Conservation (phyloP, 1,140 invertebrate species). For the Pomacea maculata region DNA sequence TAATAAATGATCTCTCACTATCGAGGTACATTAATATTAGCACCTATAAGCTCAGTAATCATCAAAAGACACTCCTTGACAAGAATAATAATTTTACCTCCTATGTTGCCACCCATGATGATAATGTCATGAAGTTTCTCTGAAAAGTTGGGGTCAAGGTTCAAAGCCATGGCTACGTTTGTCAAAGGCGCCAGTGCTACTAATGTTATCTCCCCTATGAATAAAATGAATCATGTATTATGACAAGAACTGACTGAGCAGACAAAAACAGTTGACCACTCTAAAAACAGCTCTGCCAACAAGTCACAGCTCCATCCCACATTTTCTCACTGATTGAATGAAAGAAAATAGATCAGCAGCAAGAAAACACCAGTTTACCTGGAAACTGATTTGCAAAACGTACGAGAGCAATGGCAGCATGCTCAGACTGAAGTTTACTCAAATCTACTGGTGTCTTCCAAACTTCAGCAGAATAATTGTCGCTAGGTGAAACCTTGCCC, state of each 20-base stretch:
- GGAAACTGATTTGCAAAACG: constrained; percentile 45
- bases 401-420: constrained; percentile 45
- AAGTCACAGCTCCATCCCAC: neutral
- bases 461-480: constrained; percentile 28
- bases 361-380: constrained; percentile 28
- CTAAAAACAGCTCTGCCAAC: neutral
- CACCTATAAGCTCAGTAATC: neutral
- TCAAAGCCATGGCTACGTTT: constrained; percentile 78
- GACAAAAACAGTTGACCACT: neutral
- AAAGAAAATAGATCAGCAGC: neutral
- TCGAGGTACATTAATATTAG: neutral
- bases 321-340: neutral
- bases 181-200: constrained; percentile 79
- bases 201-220: constrained; percentile 62
- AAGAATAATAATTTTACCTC: constrained; percentile 37
- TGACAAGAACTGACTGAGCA: too few species aligned
- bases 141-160: constrained; percentile 74
- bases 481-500: constrained; percentile 37
- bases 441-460: constrained; percentile 50
- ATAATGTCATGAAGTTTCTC: constrained; percentile 73
- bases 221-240: neutral
- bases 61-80: neutral
- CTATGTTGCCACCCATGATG: constrained; percentile 80
- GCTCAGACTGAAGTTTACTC: constrained; percentile 40
- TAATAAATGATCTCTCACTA: too few species aligned